Evolutionary conservation across 37 sponge, comb jelly and placozoan genomes (phyloP).

Genomic region (Eunapius fragilis): DNA sequence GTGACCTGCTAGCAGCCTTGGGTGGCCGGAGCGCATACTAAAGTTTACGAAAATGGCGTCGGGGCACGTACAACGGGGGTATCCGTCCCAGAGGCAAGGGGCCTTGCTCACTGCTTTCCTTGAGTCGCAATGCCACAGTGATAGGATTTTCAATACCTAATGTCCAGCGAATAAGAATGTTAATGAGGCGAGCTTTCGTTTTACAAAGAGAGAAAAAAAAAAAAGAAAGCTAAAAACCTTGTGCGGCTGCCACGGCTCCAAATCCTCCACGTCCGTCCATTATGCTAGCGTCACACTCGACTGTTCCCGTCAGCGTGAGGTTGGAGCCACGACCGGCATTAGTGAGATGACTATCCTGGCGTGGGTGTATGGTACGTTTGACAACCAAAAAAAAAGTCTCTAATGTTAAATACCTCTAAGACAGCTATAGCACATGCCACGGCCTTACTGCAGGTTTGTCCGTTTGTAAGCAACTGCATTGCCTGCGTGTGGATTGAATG

Average conservation of each 20-base stretch:
- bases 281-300: constrained; percentile 84
- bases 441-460: constrained; percentile 22
- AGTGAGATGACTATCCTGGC: constrained; percentile 64
- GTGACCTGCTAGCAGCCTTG: constrained; percentile 63
- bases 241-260: constrained; percentile 74
- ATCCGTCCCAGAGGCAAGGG: constrained; percentile 63
- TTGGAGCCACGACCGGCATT: constrained; percentile 73
- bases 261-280: constrained; percentile 63
- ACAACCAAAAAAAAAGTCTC: too few relatives aligned
- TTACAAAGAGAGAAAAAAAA: neutral
- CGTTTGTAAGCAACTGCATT: constrained; percentile 26
- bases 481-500: constrained; percentile 22
- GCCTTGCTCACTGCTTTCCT: constrained; percentile 32
- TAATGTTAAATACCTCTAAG: constrained; percentile 55
- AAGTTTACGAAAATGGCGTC: too few relatives aligned
- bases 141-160: constrained; percentile 68
- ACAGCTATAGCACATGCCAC: constrained; percentile 34
- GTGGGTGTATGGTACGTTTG: too few relatives aligned
- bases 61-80: constrained; percentile 68
- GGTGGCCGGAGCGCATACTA: too few relatives aligned
- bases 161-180: too few relatives aligned
- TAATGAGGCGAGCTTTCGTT: too few relatives aligned
- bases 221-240: constrained; percentile 25
- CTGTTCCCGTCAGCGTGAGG: constrained; percentile 59
- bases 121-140: constrained; percentile 38